Evolutionary conservation across 2,888 invertebrate species (phyloP).

Genomic region (Luffia ferchaultella): DNA sequence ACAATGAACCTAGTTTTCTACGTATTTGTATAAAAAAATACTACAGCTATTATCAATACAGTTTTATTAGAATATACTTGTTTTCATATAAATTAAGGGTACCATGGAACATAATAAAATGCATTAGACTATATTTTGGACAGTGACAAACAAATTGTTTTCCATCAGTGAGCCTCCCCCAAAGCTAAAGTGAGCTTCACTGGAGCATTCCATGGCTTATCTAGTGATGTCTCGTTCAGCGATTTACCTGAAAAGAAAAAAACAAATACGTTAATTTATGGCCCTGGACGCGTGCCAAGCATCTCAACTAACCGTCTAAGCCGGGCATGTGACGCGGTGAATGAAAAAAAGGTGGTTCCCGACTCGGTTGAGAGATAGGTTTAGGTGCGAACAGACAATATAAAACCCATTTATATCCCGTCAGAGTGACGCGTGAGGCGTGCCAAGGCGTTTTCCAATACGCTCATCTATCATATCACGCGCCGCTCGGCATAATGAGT

Average conservation of each 20-base stretch:
- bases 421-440: slow-evolving; percentile 52
- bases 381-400: slow-evolving; percentile 59
- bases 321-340: slow-evolving; percentile 49
- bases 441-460: slow-evolving; percentile 59
- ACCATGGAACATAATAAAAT: no score
- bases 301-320: slow-evolving; percentile 58
- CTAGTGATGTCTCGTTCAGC: slow-evolving; percentile 40
- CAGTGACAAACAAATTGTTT: neutral
- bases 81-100: no score
- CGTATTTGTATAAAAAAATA: no score
- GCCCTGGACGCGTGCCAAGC: slow-evolving; percentile 52
- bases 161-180: neutral
- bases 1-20: no score
- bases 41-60: no score
- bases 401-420: slow-evolving; percentile 61
- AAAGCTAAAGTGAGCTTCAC: neutral
- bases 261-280: slow-evolving; percentile 58
- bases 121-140: neutral
- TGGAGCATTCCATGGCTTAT: slow-evolving; percentile 21
- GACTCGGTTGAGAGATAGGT: slow-evolving; percentile 42
- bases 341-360: slow-evolving; percentile 49
- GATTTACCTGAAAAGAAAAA: slow-evolving; percentile 62
- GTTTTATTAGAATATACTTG: neutral
- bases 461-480: slow-evolving; percentile 62
- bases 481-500: slow-evolving; percentile 54